Base-by-base conservation (phyloP, 2,113 vertebrate species). In the Nannobrachium achirus region DNA sequence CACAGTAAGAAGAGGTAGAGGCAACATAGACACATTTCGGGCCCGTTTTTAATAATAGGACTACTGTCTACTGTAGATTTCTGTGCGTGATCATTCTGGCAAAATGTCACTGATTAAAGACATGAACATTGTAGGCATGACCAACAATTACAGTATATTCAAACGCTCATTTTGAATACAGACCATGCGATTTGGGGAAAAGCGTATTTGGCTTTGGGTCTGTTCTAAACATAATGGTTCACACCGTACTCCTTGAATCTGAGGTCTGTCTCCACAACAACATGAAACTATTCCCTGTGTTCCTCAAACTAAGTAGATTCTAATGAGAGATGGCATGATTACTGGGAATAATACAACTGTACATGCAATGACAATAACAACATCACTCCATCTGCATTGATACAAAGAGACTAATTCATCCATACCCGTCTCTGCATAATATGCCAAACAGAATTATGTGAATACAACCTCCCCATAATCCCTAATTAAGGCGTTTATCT, bases 11-110 rank as follows among this genome's bases (percentile, higher is more conserved):
- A 25, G 56, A 39, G 68, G 60, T 39, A 0, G 56, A 10, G 59
- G 68, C 70, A 69, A 73, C 63, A 73, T 63, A 66, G 76, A 71
- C 66, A 57, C 7, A 11, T 8, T 11, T 9, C n/a, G 19, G 66
- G 71, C 40, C 57, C 50, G 53, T 4, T 48, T 58, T 52, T 77
- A 74, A 66, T 82, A 72, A 65, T 45, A 66, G 63, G 63, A 51
- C 67, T 50, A 66, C 6, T 20, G 10, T n/a, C n/a, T n/a, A 53
- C 63, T 68, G 57, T 53, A 71, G 66, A 58, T 65, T 65, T 42
- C 15, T 59, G 63, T 33, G 65, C 71, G 63, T 44, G 18, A 71
- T 69, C 58, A 58, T 57, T 49, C 51, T 59, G 75, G 41, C 49
- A 63, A 69, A 73, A 49, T 69, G 77, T 79, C 50, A 58, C 1